Percentiles rank a stretch among this genome's conserved stretches.
Conservation (phyloP, 1,140 invertebrate genomes). For the Panulirus ornatus region DNA sequence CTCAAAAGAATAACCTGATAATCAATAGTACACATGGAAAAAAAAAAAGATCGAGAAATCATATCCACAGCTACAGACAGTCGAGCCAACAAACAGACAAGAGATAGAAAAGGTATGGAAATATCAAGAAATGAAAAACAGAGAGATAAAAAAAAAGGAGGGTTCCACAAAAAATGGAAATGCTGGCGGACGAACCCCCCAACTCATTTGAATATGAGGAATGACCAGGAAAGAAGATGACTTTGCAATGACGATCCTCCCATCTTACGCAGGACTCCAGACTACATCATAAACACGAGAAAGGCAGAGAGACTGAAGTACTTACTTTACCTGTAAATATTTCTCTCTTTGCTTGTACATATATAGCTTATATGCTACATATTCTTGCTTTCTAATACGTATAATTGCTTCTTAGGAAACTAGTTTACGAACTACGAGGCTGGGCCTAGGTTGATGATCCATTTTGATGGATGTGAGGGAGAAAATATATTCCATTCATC, state of each 20-base stretch:
- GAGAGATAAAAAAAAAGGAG: not conserved
- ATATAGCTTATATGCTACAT: no score
- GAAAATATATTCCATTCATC: slow-evolving; percentile 26
- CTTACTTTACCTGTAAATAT: no score
- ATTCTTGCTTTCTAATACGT: no score
- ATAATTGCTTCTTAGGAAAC: no score
- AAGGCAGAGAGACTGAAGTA: no score
- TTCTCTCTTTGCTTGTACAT: no score
- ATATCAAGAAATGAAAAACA: not conserved
- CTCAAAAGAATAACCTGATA: no score
- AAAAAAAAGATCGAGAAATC: no score
- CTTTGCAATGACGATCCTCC: slow-evolving; percentile 54
- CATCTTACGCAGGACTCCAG: not conserved
- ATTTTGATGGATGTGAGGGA: slow-evolving; percentile 17
- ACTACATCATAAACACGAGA: slow-evolving; percentile 3
- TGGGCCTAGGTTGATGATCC: not conserved
- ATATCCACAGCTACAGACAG: no score
- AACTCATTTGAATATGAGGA: slow-evolving; percentile 70
- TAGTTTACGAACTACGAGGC: no score
- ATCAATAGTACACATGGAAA: no score
- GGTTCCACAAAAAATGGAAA: not conserved
- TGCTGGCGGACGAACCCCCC: not conserved
- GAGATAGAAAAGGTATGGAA: not conserved
- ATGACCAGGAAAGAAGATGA: slow-evolving; percentile 47
- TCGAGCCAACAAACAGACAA: not conserved